Percentiles rank a stretch among this genome's conserved stretches.
These are phyloP conservation scores for Cottus gobio DNA, from an alignment of 2,113 vertebrate species.

Conservation along the genomic window DNA sequence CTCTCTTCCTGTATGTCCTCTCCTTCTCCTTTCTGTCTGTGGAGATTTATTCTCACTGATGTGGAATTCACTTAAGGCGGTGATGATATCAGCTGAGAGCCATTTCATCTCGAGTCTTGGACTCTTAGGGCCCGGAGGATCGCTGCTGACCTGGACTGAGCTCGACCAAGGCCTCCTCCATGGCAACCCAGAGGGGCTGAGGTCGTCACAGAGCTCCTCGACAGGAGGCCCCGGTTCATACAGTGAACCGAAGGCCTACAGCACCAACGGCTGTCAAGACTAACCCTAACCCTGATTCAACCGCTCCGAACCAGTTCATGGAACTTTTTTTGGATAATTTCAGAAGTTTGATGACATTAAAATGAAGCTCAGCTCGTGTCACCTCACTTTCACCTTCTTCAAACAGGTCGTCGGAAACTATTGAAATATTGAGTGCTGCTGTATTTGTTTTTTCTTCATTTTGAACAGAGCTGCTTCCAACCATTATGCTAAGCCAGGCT, in stretches of 20 bases:
- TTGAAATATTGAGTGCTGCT: neutral
- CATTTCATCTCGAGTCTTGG: conserved; percentile 5
- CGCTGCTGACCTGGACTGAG: neutral
- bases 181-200: neutral
- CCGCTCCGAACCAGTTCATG: too few relatives aligned
- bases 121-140: neutral
- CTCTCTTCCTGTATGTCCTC: neutral
- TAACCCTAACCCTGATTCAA: too few relatives aligned
- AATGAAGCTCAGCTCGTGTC: too few relatives aligned
- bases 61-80: conserved; percentile 30
- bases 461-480: neutral
- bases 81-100: neutral
- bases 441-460: neutral
- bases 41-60: conserved; percentile 47
- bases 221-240: too few relatives aligned
- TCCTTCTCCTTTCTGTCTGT: conserved; percentile 23
- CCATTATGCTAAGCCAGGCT: neutral
- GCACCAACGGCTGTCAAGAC: too few relatives aligned
- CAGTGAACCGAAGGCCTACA: too few relatives aligned
- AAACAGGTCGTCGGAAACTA: neutral
- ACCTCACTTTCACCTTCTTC: too few relatives aligned
- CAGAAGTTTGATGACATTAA: neutral
- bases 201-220: neutral
- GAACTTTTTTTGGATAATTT: too few relatives aligned
- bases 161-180: neutral